Conservation (phyloP, 2,797 vertebrate species). For the Gorsachius magnificus region DNA sequence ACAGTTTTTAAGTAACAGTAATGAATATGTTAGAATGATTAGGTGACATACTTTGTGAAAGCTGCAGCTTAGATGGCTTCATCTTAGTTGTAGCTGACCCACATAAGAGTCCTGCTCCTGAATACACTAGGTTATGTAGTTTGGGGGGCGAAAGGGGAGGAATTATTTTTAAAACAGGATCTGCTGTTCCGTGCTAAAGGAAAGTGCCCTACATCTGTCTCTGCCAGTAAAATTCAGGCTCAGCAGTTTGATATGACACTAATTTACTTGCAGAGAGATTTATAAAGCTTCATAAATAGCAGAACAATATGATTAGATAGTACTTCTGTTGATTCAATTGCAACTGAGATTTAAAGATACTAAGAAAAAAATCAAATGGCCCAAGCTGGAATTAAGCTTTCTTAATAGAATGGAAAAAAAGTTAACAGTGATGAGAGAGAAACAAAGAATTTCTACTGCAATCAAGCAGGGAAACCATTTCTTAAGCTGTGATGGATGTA, state of each 20-base stretch:
- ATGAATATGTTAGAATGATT: neutral
- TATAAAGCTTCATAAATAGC: slow-evolving; percentile 62
- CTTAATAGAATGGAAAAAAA: neutral
- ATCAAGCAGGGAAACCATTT: neutral
- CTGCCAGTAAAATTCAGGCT: slow-evolving; percentile 59
- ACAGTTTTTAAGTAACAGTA: neutral
- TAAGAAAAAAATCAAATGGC: slow-evolving; percentile 29
- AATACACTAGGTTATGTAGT: neutral
- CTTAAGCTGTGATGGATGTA: neutral
- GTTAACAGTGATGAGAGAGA: neutral
- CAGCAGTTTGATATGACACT: slow-evolving; percentile 58
- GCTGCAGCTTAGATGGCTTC: neutral
- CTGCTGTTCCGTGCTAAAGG: neutral
- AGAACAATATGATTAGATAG: slow-evolving; percentile 59
- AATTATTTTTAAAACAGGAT: slow-evolving; percentile 47
- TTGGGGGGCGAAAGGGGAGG: neutral
- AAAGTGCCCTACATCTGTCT: slow-evolving; percentile 46
- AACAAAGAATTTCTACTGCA: neutral
- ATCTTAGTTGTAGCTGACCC: neutral
- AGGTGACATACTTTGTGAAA: neutral
- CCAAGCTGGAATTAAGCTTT: slow-evolving; percentile 34
- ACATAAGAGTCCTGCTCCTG: neutral
- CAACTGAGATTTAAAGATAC: slow-evolving; percentile 36
- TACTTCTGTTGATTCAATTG: slow-evolving; percentile 65
- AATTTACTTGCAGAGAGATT: slow-evolving; percentile 67